A percentile compares a stretch with the other conserved stretches of the same genome.
Evolutionary conservation across 2,113 vertebrate genomes (phyloP).

Genomic region (Sebastes fasciatus): DNA sequence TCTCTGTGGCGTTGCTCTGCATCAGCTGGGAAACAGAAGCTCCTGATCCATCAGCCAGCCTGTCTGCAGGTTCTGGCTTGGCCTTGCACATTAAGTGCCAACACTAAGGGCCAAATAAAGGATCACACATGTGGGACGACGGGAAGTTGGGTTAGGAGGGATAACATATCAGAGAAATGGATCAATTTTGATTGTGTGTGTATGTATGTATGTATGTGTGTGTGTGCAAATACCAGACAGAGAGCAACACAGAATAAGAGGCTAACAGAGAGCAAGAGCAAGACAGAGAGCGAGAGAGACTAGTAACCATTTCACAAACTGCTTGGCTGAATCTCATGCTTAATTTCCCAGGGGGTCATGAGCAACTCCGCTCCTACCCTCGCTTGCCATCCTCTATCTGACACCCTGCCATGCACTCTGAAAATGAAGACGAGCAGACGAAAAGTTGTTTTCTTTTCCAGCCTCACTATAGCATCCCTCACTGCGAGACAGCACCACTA

Average conservation of each 20-base stretch:
- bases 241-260: conserved; percentile 12
- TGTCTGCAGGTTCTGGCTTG: conserved; percentile 8
- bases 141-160: not conserved
- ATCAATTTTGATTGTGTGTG: not conserved
- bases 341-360: conserved; percentile 73
- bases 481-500: not conserved
- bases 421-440: conserved; percentile 32
- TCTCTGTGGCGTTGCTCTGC: conserved; percentile 18
- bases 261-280: not conserved
- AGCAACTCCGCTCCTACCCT: conserved; percentile 43
- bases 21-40: conserved; percentile 31
- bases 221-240: conserved; percentile 17
- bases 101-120: not conserved
- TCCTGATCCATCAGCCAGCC: conserved; percentile 33
- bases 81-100: conserved; percentile 12
- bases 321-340: conserved; percentile 60
- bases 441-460: conserved; percentile 26
- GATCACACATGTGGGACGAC: not conserved
- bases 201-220: too few species aligned
- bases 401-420: conserved; percentile 30
- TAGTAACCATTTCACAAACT: conserved; percentile 61
- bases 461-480: not conserved
- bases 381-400: conserved; percentile 26
- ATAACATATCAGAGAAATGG: conserved; percentile 13
- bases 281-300: not conserved